Percentiles rank a stretch among this genome's conserved stretches.
Evolutionary conservation across 2,797 vertebrate genomes (phyloP).

Genomic region (Coregonus suidteri): DNA sequence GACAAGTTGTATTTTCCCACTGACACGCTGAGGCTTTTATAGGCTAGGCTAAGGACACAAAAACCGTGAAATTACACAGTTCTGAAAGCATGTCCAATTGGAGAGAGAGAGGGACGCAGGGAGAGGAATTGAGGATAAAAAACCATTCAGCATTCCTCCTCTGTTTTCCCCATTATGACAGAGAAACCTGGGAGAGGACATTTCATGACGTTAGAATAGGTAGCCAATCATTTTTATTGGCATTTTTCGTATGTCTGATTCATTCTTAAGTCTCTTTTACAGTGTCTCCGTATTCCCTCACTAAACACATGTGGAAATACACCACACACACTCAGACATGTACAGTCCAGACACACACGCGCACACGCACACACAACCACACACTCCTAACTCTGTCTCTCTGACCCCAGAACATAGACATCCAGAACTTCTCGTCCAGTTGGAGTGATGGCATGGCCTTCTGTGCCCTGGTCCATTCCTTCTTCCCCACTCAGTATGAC

Average conservation of each 20-base stretch:
- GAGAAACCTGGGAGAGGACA: conserved; percentile 7
- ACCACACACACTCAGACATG: too few species aligned
- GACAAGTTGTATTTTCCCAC: conserved; percentile 51
- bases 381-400: not conserved
- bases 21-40: conserved; percentile 38
- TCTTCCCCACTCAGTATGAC: conserved; percentile 93
- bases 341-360: not conserved
- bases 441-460: conserved; percentile 98
- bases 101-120: too few species aligned
- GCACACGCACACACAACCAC: not conserved
- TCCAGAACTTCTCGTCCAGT: conserved; percentile 97
- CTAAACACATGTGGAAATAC: not conserved
- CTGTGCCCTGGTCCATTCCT: conserved; percentile 94
- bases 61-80: conserved; percentile 39
- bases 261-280: not conserved
- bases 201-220: conserved; percentile 37
- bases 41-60: conserved; percentile 30
- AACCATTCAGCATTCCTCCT: conserved; percentile 26
- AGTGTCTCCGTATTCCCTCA: not conserved
- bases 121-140: not conserved
- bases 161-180: conserved; percentile 55
- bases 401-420: conserved; percentile 84
- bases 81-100: conserved; percentile 3
- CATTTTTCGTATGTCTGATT: conserved; percentile 23
- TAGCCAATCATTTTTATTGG: conserved; percentile 34